Base-by-base conservation (phyloP, 2,888 invertebrate genomes). In the Drosophila lutescens region DNA sequence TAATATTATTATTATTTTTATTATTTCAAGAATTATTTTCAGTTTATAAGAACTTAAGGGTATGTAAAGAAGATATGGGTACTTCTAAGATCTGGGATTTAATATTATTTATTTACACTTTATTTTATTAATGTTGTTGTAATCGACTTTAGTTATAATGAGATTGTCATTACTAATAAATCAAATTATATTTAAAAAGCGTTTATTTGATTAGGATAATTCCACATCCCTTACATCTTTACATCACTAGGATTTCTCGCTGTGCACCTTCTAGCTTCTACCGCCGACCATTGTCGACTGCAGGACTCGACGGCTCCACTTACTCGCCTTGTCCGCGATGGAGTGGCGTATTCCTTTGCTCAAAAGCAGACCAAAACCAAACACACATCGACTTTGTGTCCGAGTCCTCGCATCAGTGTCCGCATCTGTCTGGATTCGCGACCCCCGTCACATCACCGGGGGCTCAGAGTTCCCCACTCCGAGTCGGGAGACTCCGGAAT, bases 331-430 rank as follows among this genome's bases (percentile, higher is more conserved):
- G 36, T 53, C 41, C 53, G 47, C 74, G 49, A 53, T 43, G 56
- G 57, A 67, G 65, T 62, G 78, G 49, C 51, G 47, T 68, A 55
- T 74, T 76, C 74, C 76, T 81, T 86, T 78, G 63, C 62, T 62
- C 62, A 34, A 47, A 62, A 62, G 62, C 62, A 62, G 62, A 62
- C 62, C 62, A 62, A 62, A 62, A 67, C 72, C 78, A 84, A 76
- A 81, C 72, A 78, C 74, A 72, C 81, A 68, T 65, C 62, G 68
- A 80, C 77, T 77, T 67, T 71, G 68, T 73, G 76, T 76, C 76
- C 58, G 70, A 76, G 74, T 71, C 54, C 72, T 70, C 59, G 61
- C 70, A 74, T 72, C 74, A 73, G 59, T 51, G 55, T 74, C 54
- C 73, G 68, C 77, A 69, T 79, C 80, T 74, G 80, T 63, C 67